Base-by-base conservation (phyloP, 2,888 invertebrate genomes). In the Neuroscelio doddi region DNA sequence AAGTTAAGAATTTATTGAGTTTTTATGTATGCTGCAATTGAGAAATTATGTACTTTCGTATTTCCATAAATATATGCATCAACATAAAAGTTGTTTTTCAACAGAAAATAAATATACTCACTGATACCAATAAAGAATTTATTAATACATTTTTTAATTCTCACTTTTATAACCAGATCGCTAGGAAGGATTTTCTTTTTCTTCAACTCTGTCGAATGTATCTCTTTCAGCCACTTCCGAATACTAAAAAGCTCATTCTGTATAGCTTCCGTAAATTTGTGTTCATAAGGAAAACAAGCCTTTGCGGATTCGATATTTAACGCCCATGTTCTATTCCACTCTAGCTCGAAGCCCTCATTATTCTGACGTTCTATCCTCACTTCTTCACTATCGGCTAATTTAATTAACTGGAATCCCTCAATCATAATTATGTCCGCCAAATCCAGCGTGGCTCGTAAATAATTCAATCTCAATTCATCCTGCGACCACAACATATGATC, bases 161-260 rank as follows among this genome's bases (percentile, higher is more conserved):
- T 64, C 76, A 95, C 93, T 87, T 93, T 93, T 39, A 98, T 93
- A 50, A 93, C 88, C 72, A 98, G 86, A 87, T 98, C 98, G 68
- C 93, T 92, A 0, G 97, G 96, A 50, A 98, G 82, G 0, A 91
- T 90, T 0, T 91, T 89, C 45, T 89, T 89, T 80, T 90, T 92
- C 80, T 90, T 87, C 41, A 89, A 85, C 36, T 88, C 88, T 1
- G 73, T 66, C 0, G 78, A 74, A 81, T 97, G 97, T 8, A 96
- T 89, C 62, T 92, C 85, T 83, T 96, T 97, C 51, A 98, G 84
- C 98, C 98, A 99, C 82, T 97, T 98, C 78, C 94, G 90, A 24
- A 96, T 88, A 0, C 95, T 94, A n/a, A 97, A 89, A 61, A 95
- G 90, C 79, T 96, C 94, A 69, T 94, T 94, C 79, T 94, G 94